Base-by-base conservation (phyloP, 2,888 invertebrate species). In the Leptarthrus brevirostris region DNA sequence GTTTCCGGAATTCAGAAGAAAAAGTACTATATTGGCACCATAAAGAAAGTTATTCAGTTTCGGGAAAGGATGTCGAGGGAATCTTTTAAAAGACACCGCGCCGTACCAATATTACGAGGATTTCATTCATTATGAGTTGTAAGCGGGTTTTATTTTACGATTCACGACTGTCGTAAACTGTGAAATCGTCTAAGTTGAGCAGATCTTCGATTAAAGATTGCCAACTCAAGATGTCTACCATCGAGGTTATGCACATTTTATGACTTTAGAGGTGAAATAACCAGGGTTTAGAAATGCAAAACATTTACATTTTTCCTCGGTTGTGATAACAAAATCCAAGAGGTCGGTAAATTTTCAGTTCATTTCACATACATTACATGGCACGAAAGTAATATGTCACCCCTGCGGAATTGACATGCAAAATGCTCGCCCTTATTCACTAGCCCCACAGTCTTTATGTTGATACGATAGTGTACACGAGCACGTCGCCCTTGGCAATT, bases 351-450 rank as follows among this genome's bases (percentile, higher is more conserved):
- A 30, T 16, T 24, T n/a, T 14, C 56, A 26, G 30, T 56, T 56
- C 30, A 56, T 56, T 56, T 30, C 30, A 30, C 10, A 56, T 30
- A 30, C 30, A 56, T 56, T 56, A 30, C 56, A 56, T 16, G 56
- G 26, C 56, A 56, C 56, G 56, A 56, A 56, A 30, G 56, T 56
- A 56, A 56, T 56, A 30, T 56, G 56, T 56, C 56, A 56, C 56
- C 26, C 56, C 56, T 5, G 56, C 26, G 56, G 26, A 56, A 56
- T 56, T 56, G 56, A 56, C 56, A 56, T 56, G 56, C 56, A 56
- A 56, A 56, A 56, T 56, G 30, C 26, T 24, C 56, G 26, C 30
- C 24, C 24, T 53, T 24, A n/a, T 53, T 53, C 53, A 53, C 24
- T 53, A 18, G 22, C 53, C 18, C 36, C 36, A 34, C n/a, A n/a